These are phyloP conservation scores for Neodiprion fabricii DNA, from an alignment of 1,140 invertebrate genomes.

Conservation along the genomic window DNA sequence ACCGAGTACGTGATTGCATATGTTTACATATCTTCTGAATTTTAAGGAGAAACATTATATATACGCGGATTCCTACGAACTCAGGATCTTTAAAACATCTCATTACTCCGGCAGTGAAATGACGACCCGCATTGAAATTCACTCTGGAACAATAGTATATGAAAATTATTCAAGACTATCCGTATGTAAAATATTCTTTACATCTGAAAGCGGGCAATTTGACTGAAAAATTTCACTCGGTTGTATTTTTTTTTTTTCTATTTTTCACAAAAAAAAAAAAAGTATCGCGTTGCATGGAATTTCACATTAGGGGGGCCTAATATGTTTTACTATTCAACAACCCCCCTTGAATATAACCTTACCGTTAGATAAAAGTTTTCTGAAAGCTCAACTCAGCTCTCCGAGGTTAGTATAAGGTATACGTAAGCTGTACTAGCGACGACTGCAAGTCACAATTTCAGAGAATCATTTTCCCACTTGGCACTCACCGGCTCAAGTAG, in stretches of 20 bases:
- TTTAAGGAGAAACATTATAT: too few species aligned
- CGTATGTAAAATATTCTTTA: background rate
- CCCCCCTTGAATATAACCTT: too few species aligned
- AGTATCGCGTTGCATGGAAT: background rate
- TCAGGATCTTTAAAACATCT: background rate
- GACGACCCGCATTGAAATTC: background rate
- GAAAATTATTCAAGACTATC: slow-evolving; percentile 1
- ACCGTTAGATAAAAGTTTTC: too few species aligned
- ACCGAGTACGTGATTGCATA: too few species aligned
- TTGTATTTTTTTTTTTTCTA: background rate
- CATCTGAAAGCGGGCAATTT: background rate
- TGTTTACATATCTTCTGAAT: too few species aligned
- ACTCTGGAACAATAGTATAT: background rate
- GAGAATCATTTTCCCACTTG: background rate
- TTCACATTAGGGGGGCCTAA: too few species aligned
- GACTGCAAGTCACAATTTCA: background rate
- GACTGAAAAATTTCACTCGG: background rate
- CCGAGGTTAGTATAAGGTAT: too few species aligned
- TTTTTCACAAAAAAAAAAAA: background rate
- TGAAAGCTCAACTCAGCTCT: too few species aligned
- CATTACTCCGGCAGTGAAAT: background rate
- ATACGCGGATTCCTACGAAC: too few species aligned
- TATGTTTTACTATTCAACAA: too few species aligned
- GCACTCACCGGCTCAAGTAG: too few species aligned
- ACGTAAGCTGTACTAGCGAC: too few species aligned